Evolutionary conservation across 92 coral and sea anemone genomes (phyloP), one percentile per base, ranked within the genome.

Genomic region (Porites cylindrica): DNA sequence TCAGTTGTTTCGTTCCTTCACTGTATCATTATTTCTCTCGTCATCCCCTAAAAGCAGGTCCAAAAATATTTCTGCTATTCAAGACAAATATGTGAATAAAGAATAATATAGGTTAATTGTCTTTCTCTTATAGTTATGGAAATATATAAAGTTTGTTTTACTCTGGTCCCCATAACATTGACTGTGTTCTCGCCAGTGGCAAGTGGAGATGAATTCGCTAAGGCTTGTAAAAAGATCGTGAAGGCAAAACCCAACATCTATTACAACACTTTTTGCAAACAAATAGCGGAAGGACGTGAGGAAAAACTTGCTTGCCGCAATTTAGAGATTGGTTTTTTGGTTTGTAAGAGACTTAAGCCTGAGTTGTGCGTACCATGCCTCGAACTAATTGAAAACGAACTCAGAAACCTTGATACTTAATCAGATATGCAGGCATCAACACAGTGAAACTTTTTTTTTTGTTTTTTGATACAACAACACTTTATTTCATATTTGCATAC

Each of bases 241-340:
- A 14, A 10, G 13, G 13, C 3, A 14, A 56, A 56, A 8, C 4
- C 61, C 61, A 56, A 10, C 61, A 88, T 75, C 38, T 53, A 88
- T 68, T 88, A 82, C 88, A 51, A 11, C 12, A 51, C 65, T 43
- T 88, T 88, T 75, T 88, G 91, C 68, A 18, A 24, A 0, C 83
- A 51, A 80, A 72, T 3, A 47, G 20, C 77, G 16, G 72, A 72
- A 9, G 91, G 87, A 23, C 56, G 12, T 3, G 61, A 56, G 10
- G 91, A 82, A 32, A 88, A 88, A 71, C 16, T 82, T 72, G 91
- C 91, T 50, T 88, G 91, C 73, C 91, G 0, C 13, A 56, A 23
- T 0, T 0, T 23, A 56, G 11, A 10, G 2, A 11, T 56, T 12
- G 61, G 14, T 56, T 56, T 56, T 56, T 56, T 56, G 61, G 61